Conservation (phyloP, 2,113 vertebrate genomes). For the Seriola aureovittata region DNA sequence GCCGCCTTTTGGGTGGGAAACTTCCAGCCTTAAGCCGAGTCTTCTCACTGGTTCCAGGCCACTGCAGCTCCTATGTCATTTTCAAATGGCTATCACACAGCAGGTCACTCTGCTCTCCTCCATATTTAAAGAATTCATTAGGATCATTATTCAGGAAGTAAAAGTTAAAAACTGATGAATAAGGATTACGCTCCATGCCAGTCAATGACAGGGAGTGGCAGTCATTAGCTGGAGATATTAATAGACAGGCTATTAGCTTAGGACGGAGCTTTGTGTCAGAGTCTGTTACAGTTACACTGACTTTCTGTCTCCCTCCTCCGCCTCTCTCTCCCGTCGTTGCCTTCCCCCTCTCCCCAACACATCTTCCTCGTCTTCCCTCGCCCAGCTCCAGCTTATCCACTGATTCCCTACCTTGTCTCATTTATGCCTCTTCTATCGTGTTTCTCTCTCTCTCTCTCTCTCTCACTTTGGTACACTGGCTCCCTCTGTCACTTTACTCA, state of each 20-base stretch:
- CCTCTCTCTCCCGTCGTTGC: neutral
- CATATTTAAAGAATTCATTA: constrained; percentile 62
- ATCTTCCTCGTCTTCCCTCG: constrained; percentile 21
- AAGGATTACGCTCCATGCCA: constrained; percentile 51
- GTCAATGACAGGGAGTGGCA: constrained; percentile 62
- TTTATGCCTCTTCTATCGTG: constrained; percentile 28
- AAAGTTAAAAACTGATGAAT: constrained; percentile 70
- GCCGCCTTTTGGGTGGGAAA: too few species aligned
- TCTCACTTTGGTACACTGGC: constrained; percentile 1
- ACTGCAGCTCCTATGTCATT: constrained; percentile 1
- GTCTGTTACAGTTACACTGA: constrained; percentile 54
- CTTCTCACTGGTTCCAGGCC: too few species aligned
- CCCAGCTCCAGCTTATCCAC: constrained; percentile 28
- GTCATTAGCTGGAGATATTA: constrained; percentile 74
- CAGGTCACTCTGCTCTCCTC: constrained; percentile 36
- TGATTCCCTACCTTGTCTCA: constrained; percentile 48
- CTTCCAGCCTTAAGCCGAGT: too few species aligned
- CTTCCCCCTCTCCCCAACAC: constrained; percentile 8
- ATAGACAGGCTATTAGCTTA: constrained; percentile 72
- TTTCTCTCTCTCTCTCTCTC: neutral
- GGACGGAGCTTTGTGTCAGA: constrained; percentile 66
- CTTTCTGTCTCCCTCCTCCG: constrained; percentile 40
- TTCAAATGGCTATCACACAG: constrained; percentile 27
- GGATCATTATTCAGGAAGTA: constrained; percentile 65
- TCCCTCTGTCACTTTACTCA: constrained; percentile 38